Percentiles rank a stretch among this genome's conserved stretches.
These are phyloP conservation scores for Agrotis clavis DNA, from an alignment of 2,888 invertebrate species.

Conservation along the genomic window DNA sequence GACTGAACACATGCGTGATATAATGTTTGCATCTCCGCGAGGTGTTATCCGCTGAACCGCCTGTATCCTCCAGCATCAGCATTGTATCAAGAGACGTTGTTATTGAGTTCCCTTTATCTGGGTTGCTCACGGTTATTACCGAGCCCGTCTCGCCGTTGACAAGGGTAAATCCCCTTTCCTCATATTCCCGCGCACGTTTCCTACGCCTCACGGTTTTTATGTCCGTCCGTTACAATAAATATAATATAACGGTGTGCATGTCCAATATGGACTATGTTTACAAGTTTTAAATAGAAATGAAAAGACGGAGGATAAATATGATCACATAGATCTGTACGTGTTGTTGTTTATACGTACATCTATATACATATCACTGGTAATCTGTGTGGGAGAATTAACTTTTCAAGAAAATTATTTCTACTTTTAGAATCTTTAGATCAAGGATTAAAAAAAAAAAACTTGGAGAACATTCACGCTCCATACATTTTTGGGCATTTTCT, in stretches of 20 bases:
- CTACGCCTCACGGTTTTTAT: slow-evolving; percentile 67
- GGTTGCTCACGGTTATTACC: slow-evolving; percentile 83
- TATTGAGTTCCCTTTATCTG: slow-evolving; percentile 80
- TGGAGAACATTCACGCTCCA: too few relatives aligned
- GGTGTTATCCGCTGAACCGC: slow-evolving; percentile 7
- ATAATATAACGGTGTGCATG: slow-evolving; percentile 57
- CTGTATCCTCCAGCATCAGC: slow-evolving; percentile 54
- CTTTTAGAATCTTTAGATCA: too few relatives aligned
- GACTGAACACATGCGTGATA: background rate
- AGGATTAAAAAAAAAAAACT: too few relatives aligned
- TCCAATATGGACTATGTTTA: slow-evolving; percentile 55
- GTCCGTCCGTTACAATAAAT: slow-evolving; percentile 67
- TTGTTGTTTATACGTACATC: too few relatives aligned
- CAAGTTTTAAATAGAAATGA: slow-evolving; percentile 48
- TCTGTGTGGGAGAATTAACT: too few relatives aligned
- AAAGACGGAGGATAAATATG: background rate
- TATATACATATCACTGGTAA: too few relatives aligned
- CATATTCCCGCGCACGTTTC: slow-evolving; percentile 78
- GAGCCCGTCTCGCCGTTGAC: slow-evolving; percentile 82
- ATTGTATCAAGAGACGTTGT: slow-evolving; percentile 69
- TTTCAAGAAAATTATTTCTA: too few relatives aligned
- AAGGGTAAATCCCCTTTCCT: slow-evolving; percentile 89
- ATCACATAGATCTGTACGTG: too few relatives aligned
- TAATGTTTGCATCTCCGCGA: slow-evolving; percentile 6
- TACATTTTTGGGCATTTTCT: too few relatives aligned